Evolutionary conservation across 1,140 invertebrate genomes (phyloP), one percentile per base, ranked within the genome.

Genomic region (Bombus breviceps): DNA sequence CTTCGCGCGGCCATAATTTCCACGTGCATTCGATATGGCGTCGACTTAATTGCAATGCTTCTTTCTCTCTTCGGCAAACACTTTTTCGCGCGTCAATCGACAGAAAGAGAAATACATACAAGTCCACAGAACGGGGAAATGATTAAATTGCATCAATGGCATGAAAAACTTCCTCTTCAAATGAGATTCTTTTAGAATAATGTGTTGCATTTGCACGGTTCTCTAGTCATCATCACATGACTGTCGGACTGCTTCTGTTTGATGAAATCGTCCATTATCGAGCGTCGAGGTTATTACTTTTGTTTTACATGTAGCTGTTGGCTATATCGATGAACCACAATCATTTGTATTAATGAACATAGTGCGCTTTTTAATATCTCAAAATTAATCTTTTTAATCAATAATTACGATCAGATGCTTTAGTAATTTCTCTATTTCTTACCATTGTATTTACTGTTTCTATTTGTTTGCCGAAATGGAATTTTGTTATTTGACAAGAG

Each of bases 11-110:
- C 34, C 59, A 37, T 68, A 66, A 68, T 78, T 32, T 66, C 39
- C 39, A 28, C 12, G 59, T 18, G 34, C 28, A n/a, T 59, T 77
- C 75, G 75, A 78, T 41, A 37, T 15, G 53, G 28, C 32, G 57
- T 9, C 34, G 25, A 32, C 39, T 78, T 78, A 78, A 78, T 78
- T 64, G 75, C 75, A 8, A 57, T 28, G 34, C n/a, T 18, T 37
- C 32, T n/a, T 32, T 25, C 37, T 39, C 57, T 28, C 39, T 62
- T 64, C 9, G 15, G 34, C 37, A 12, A 59, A 64, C n/a, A 64
- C 57, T 32, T 41, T 78, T 39, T n/a, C 18, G 39, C 37, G 15
- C 15, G 6, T 62, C 9, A 5, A 25, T 18, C n/a, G 32, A 15
- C 47, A 5, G 8, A 25, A 64, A 41, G 28, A 6, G 57, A 59